Base-by-base conservation (phyloP, 1,140 invertebrate species). In the Fopius arisanus region DNA sequence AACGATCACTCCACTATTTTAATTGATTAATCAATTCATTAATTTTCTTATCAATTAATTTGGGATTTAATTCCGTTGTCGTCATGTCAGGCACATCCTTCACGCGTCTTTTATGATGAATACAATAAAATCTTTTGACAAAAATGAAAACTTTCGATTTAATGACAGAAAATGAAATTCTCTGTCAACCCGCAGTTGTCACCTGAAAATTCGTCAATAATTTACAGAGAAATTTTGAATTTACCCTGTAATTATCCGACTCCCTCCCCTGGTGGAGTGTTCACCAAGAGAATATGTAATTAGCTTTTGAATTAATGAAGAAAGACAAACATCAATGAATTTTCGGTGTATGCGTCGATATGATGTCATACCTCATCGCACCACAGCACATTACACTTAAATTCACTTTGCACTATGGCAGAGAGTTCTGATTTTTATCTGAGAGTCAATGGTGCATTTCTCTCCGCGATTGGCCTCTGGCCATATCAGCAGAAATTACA, bases 381-480 rank as follows among this genome's bases (percentile, higher is more conserved):
- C 5, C n/a, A 19, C 40, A 43, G 40, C 9, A 43, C 3, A 43
- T 23, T 21, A 23, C 2, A 26, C 54, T 28, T 29, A 29, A 19
- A 54, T 23, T 19, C n/a, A 54, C 48, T 28, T 62, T 28, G 54
- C 21, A 65, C 26, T 16, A 65, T 33, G 28, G 26, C 3, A 19
- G 28, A 1, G n/a, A 16, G 0, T 31, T 12, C 29, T 1, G 62
- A 72, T 21, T 7, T 14, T 65, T 75, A 75, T 16, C 41, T 80
- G 31, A 43, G 41, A 63, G 19, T 77, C 19, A 78, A 79, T 70
- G 77, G 69, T 16, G 54, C 74, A 19, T 23, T 80, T 19, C 65
- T 82, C 48, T 77, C 40, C 3, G 3, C 33, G 0, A 41, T 82
- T 3, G 79, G 80, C 3, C 66, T 72, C 0, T 82, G 80, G 80